These are phyloP conservation scores for Eulemur albifrons DNA, from an alignment of 2,797 vertebrate species.

Conservation along the genomic window DNA sequence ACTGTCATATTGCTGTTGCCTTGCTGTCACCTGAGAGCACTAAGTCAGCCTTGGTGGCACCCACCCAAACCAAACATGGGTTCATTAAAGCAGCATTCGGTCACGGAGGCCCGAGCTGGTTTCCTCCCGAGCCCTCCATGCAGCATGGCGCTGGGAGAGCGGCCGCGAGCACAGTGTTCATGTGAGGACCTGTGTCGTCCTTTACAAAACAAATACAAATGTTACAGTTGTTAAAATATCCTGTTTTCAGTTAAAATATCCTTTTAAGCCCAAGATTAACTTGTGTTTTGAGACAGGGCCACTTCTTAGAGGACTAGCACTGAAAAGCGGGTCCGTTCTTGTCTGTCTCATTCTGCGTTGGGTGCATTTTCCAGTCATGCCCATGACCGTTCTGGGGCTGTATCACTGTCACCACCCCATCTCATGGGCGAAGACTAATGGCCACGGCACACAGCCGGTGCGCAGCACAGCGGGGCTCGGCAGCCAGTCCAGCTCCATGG, in stretches of 20 bases:
- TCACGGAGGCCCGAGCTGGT: rapidly evolving
- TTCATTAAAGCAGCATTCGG: background rate
- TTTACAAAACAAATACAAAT: background rate
- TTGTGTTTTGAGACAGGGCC: background rate
- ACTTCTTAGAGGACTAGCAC: background rate
- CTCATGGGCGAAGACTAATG: background rate
- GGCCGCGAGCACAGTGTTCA: rapidly evolving
- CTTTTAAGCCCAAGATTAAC: background rate
- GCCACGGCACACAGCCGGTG: background rate
- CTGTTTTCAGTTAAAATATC: background rate
- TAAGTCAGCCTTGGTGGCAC: background rate
- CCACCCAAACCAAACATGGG: background rate
- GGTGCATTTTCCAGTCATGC: background rate
- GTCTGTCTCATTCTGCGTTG: background rate
- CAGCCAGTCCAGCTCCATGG: rapidly evolving
- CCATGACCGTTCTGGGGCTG: background rate
- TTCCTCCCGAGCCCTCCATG: rapidly evolving
- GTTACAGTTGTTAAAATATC: background rate
- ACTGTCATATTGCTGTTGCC: background rate
- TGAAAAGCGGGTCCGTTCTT: background rate
- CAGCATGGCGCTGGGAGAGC: rapidly evolving
- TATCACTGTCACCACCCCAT: background rate
- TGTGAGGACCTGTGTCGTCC: rapidly evolving
- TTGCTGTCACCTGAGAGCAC: background rate
- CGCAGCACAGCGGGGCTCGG: background rate